These are phyloP conservation scores for Thaumatotibia leucotreta DNA, from an alignment of 1,140 invertebrate species.

Conservation along the genomic window DNA sequence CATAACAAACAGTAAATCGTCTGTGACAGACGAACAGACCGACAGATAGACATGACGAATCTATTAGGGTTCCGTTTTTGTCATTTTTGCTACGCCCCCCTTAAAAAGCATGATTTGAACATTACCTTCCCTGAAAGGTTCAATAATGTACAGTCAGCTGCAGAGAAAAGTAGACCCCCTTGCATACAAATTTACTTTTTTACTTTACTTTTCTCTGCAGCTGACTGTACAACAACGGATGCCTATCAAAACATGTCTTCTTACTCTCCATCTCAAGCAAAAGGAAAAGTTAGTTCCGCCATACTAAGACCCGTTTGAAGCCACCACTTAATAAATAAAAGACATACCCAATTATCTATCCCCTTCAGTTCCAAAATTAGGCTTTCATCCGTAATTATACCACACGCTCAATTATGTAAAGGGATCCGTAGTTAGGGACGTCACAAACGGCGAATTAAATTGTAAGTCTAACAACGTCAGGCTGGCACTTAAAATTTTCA, in stretches of 20 bases:
- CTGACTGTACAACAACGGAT: no score
- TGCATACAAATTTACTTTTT: no score
- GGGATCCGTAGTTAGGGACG: slow-evolving; percentile 10
- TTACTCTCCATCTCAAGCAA: not conserved
- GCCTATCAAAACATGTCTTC: not conserved
- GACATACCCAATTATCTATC: not conserved
- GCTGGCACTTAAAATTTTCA: slow-evolving; percentile 39
- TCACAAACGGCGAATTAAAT: slow-evolving; percentile 34
- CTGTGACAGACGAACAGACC: no score
- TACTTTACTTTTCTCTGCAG: no score
- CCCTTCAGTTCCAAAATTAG: not conserved
- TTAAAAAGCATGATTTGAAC: no score
- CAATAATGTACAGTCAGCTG: no score
- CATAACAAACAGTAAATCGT: no score
- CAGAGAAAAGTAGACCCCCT: no score
- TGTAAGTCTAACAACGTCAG: slow-evolving; percentile 30
- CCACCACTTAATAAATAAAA: not conserved
- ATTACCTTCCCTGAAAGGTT: no score
- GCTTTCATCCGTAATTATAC: slow-evolving; percentile 1
- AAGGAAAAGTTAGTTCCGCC: not conserved
- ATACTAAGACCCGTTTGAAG: not conserved
- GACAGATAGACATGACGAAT: no score
- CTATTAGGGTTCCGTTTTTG: no score
- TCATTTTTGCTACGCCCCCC: no score
- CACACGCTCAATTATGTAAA: slow-evolving; percentile 11